A percentile compares a stretch with the other conserved stretches of the same genome.
These are phyloP conservation scores for Polydrusus cervinus DNA, from an alignment of 2,888 invertebrate genomes.

Conservation along the genomic window DNA sequence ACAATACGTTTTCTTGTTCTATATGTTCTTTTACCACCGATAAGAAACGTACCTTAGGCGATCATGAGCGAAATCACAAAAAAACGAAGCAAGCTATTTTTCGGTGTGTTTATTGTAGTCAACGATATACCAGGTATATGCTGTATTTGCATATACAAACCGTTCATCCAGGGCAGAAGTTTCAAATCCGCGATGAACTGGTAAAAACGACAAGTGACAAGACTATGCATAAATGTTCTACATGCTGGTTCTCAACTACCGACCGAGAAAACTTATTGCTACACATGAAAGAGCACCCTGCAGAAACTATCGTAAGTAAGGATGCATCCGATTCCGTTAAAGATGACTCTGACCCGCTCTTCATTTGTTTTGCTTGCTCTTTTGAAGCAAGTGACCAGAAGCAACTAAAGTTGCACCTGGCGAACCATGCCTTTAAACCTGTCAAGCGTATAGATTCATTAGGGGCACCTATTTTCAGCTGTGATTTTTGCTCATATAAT, in stretches of 20 bases:
- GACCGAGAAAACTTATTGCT: not conserved
- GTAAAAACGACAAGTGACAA: not conserved
- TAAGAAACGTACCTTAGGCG: conserved; percentile 18
- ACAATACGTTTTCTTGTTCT: conserved; percentile 42
- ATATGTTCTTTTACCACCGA: conserved; percentile 41
- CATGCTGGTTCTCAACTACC: not conserved
- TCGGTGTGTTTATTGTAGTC: conserved; percentile 37
- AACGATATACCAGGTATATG: conserved; percentile 30
- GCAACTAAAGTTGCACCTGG: not conserved
- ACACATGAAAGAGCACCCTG: not conserved
- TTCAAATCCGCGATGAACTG: not conserved
- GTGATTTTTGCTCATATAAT: not conserved
- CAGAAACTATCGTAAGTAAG: not conserved
- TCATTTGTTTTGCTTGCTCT: too few species aligned
- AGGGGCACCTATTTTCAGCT: not conserved
- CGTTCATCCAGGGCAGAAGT: conserved; percentile 44
- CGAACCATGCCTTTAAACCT: not conserved
- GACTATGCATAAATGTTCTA: not conserved
- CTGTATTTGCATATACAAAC: conserved; percentile 32
- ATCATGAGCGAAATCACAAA: conserved; percentile 37
- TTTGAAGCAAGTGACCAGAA: not conserved
- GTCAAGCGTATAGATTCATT: not conserved
- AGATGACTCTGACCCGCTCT: too few species aligned
- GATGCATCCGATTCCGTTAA: not conserved
- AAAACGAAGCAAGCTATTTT: conserved; percentile 14